A percentile compares a stretch with the other conserved stretches of the same genome.
Evolutionary conservation across 1,140 invertebrate genomes (phyloP).

Genomic region (Periplaneta americana): DNA sequence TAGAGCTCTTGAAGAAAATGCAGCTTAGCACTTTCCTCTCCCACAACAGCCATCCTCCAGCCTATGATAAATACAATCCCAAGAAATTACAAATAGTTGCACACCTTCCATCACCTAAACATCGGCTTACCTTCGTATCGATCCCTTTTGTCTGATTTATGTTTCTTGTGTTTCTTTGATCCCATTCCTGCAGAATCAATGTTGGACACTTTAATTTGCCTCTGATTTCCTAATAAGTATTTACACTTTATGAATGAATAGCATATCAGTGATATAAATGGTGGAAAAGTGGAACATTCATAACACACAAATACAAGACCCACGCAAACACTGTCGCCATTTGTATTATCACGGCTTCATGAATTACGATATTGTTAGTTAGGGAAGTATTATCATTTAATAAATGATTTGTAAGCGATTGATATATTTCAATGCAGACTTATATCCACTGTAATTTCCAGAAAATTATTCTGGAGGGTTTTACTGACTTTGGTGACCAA

Average conservation of each 20-base stretch:
- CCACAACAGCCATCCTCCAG: background rate
- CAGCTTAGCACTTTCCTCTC: background rate
- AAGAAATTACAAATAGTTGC: background rate
- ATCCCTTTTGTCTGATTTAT: slow-evolving; percentile 16
- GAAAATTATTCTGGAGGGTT: too few relatives aligned
- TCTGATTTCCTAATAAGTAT: too few relatives aligned
- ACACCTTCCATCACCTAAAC: background rate
- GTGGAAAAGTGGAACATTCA: background rate
- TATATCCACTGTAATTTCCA: too few relatives aligned
- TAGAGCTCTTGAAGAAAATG: background rate
- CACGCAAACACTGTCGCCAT: background rate
- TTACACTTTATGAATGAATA: too few relatives aligned
- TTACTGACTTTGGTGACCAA: too few relatives aligned
- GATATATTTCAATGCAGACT: too few relatives aligned
- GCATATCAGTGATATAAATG: background rate
- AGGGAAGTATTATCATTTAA: too few relatives aligned
- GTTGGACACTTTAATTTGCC: background rate
- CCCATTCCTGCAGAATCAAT: slow-evolving; percentile 6
- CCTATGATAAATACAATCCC: background rate
- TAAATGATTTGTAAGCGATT: too few relatives aligned
- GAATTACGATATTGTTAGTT: too few relatives aligned
- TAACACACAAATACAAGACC: background rate
- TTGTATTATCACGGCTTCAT: background rate
- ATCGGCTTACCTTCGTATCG: slow-evolving; percentile 16
- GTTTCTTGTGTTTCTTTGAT: slow-evolving; percentile 16